Evolutionary conservation across 2,888 invertebrate genomes (phyloP).

Genomic region (Gerosis bhagava): DNA sequence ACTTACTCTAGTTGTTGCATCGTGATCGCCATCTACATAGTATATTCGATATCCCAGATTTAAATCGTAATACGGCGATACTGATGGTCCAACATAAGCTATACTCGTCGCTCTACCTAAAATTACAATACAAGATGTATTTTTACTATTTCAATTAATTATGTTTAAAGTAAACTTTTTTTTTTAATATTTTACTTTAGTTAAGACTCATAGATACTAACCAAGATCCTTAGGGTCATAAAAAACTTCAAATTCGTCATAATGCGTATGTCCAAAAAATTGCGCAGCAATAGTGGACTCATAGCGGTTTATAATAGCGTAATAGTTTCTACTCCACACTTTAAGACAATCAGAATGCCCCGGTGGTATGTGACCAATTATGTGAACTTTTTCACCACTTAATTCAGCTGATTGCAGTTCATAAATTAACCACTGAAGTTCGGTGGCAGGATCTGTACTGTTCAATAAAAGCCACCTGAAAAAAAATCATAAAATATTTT

Average conservation of each 20-base stretch:
- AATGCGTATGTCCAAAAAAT: conserved; percentile 98
- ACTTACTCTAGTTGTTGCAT: conserved; percentile 89
- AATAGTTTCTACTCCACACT: conserved; percentile 97
- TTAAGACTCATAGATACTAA: conserved; percentile 47
- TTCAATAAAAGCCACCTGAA: conserved; percentile 94
- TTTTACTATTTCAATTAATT: too few species aligned
- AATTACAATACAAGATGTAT: too few species aligned
- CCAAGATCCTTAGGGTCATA: conserved; percentile 92
- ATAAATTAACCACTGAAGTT: conserved; percentile 97
- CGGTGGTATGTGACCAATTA: conserved; percentile 98
- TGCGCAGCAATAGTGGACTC: conserved; percentile 95
- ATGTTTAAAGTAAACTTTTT: too few species aligned
- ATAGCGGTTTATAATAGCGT: conserved; percentile 93
- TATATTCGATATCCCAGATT: conserved; percentile 98
- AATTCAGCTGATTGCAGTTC: conserved; percentile 97
- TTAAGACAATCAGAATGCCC: conserved; percentile 96
- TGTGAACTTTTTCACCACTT: conserved; percentile 96
- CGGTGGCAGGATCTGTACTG: conserved; percentile 97
- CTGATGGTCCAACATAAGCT: conserved; percentile 96
- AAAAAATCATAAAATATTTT: too few species aligned
- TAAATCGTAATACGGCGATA: conserved; percentile 95
- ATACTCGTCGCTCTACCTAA: conserved; percentile 91
- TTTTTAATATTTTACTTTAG: neutral
- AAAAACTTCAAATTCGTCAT: conserved; percentile 96
- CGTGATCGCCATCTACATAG: conserved; percentile 96